phyloP scores from a whole-genome alignment of 2,888 invertebrate species.

The Netelia inedita region DNA sequence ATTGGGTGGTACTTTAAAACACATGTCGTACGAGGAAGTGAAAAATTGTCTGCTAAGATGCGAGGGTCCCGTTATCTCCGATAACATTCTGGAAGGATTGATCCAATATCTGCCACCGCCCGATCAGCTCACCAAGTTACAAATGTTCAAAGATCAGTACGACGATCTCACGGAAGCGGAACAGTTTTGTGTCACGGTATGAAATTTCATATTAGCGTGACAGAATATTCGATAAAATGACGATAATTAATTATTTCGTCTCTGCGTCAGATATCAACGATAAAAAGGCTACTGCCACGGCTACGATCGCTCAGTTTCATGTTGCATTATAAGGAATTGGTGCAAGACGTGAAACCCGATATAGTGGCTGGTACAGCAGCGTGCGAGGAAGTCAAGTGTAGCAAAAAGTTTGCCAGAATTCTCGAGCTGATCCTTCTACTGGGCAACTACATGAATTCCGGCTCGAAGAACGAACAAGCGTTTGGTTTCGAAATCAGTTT shows the following conservation, averaged over 20 bases:
- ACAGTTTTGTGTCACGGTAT: conserved; percentile 94
- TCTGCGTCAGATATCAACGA: conserved; percentile 90
- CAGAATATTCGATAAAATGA: too few relatives aligned
- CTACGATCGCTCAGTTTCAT: conserved; percentile 96
- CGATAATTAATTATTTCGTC: conserved; percentile 1
- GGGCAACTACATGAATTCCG: conserved; percentile 99
- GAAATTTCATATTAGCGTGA: not conserved
- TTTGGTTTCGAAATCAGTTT: conserved; percentile 99
- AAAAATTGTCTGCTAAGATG: conserved; percentile 93
- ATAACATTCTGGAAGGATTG: conserved; percentile 95
- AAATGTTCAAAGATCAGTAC: conserved; percentile 92
- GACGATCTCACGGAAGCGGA: conserved; percentile 96
- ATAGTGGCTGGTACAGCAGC: conserved; percentile 98
- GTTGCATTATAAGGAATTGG: conserved; percentile 94
- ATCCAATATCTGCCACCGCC: conserved; percentile 96
- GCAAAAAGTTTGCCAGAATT: conserved; percentile 95
- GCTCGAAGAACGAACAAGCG: conserved; percentile 96
- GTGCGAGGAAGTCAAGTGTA: conserved; percentile 96
- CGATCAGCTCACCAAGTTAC: conserved; percentile 94
- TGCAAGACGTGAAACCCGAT: conserved; percentile 95
- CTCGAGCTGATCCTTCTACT: conserved; percentile 95
- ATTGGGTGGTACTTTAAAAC: conserved; percentile 94
- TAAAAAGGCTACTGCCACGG: conserved; percentile 94
- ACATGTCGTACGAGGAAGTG: conserved; percentile 93
- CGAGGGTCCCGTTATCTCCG: conserved; percentile 94